Percentiles rank a stretch among this genome's conserved stretches.
Evolutionary conservation across 2,113 vertebrate species (phyloP).

Genomic region (Oenanthe oenanthe): DNA sequence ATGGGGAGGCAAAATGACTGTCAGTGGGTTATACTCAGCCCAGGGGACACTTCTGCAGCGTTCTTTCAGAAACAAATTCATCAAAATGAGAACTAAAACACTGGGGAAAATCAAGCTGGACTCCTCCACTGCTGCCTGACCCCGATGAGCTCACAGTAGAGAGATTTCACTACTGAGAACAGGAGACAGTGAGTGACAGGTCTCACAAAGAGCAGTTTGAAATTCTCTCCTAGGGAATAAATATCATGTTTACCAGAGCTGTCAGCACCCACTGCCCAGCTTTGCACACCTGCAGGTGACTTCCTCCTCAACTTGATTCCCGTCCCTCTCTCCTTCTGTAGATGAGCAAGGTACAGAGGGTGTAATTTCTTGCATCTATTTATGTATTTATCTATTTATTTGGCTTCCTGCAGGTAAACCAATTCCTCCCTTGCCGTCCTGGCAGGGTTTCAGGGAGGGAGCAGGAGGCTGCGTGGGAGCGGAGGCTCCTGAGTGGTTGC

Average conservation of each 20-base stretch:
- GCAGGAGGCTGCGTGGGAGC: conserved; percentile 41
- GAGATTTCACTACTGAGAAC: not conserved
- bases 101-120: not conserved
- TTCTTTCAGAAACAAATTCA: not conserved
- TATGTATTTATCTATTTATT: conserved; percentile 3
- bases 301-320: not conserved
- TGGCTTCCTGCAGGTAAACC: not conserved
- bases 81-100: not conserved
- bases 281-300: conserved; percentile 3
- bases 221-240: conserved; percentile 31
- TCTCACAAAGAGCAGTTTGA: not conserved
- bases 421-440: not conserved
- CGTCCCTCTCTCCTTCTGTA: not conserved
- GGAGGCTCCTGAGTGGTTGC: conserved; percentile 34
- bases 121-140: not conserved
- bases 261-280: conserved; percentile 26
- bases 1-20: not conserved
- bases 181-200: conserved; percentile 7
- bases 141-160: not conserved
- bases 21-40: not conserved
- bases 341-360: not conserved
- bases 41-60: not conserved
- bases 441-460: conserved; percentile 28
- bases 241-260: conserved; percentile 13
- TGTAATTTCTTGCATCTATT: not conserved